Evolutionary conservation across 2,888 invertebrate species (phyloP).

Genomic region (Nebria salina): DNA sequence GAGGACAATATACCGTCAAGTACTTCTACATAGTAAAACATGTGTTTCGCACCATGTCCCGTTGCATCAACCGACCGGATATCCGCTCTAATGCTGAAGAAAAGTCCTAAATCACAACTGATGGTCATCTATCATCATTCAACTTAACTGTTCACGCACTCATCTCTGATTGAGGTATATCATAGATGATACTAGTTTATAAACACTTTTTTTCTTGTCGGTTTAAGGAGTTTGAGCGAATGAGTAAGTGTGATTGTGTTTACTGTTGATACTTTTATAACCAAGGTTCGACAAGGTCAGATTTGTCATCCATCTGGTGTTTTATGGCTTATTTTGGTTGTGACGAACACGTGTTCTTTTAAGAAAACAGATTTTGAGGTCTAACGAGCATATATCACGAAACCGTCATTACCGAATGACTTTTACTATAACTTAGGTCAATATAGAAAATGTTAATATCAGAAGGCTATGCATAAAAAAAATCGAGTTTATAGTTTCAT

Average conservation of each 20-base stretch:
- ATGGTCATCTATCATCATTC: neutral
- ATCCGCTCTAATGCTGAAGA: neutral
- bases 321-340: neutral
- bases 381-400: neutral
- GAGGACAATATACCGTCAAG: neutral
- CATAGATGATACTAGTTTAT: neutral
- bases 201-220: neutral
- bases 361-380: neutral
- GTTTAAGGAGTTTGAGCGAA: neutral
- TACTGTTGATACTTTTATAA: neutral
- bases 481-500: too few relatives aligned
- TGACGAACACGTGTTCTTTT: neutral
- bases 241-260: neutral
- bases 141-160: neutral
- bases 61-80: neutral
- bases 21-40: neutral
- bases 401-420: neutral
- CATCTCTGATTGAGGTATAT: neutral
- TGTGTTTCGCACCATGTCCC: neutral
- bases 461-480: too few relatives aligned
- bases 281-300: neutral
- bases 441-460: too few relatives aligned
- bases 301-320: slow-evolving; percentile 1
- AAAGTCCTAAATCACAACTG: neutral
- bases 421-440: too few relatives aligned